These are phyloP conservation scores for Branchinecta lindahli DNA, from an alignment of 1,140 invertebrate genomes.

Conservation along the genomic window DNA sequence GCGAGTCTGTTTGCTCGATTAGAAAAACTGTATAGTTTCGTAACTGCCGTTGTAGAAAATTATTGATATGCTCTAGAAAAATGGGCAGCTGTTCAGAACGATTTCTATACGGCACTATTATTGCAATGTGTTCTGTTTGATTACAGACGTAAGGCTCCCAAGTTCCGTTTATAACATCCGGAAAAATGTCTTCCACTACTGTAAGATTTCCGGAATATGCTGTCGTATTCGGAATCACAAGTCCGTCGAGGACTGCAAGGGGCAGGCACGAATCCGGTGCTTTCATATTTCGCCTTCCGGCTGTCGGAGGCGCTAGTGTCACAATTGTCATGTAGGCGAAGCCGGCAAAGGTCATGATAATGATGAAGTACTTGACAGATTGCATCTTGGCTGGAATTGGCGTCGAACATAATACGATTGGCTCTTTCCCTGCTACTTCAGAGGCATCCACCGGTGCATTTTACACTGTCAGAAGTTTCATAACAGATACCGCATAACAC, in stretches of 20 bases:
- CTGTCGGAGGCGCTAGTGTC: too few species aligned
- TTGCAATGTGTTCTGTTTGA: constrained; percentile 41
- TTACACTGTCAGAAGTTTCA: too few species aligned
- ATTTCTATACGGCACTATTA: constrained; percentile 77
- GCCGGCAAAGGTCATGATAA: too few species aligned
- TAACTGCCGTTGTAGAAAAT: constrained; percentile 72
- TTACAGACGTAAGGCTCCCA: constrained; percentile 19
- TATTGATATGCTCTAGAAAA: constrained; percentile 76
- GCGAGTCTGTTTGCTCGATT: constrained; percentile 28
- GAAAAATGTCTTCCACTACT: neutral
- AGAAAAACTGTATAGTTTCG: constrained; percentile 31
- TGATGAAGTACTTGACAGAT: too few species aligned
- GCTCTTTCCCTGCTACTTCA: too few species aligned
- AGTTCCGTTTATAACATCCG: neutral
- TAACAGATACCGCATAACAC: too few species aligned
- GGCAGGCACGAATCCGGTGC: too few species aligned
- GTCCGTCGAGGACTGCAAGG: neutral
- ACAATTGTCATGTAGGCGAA: too few species aligned
- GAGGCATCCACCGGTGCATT: too few species aligned
- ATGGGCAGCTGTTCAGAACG: constrained; percentile 62
- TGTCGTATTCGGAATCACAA: neutral
- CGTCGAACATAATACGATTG: too few species aligned
- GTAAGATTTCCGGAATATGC: neutral
- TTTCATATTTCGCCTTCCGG: too few species aligned
- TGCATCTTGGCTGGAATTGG: too few species aligned